A percentile compares a stretch with the other conserved stretches of the same genome.
Conservation (phyloP, 2,888 invertebrate species). For the Sabatieria punctata region DNA sequence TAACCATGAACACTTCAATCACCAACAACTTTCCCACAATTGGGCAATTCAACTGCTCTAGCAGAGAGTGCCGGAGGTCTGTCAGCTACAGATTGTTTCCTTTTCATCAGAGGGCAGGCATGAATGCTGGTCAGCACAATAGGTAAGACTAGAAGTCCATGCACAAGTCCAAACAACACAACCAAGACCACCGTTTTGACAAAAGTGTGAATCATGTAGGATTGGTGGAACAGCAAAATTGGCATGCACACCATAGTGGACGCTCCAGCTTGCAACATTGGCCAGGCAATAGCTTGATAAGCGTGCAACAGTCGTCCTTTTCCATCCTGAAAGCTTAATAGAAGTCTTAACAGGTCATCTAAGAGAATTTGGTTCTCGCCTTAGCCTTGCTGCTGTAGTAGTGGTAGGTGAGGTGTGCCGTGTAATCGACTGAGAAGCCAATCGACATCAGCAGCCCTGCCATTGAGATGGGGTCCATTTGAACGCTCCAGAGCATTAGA, state of each 20-base stretch:
- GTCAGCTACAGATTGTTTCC: too few relatives aligned
- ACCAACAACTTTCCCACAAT: too few relatives aligned
- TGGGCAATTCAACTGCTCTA: too few relatives aligned
- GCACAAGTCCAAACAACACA: conserved; percentile 21
- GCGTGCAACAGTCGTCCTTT: too few relatives aligned
- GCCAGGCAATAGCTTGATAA: conserved; percentile 25
- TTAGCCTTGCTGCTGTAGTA: conserved; percentile 19
- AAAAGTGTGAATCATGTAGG: conserved; percentile 16
- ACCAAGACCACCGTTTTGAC: conserved; percentile 27
- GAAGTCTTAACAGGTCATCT: too few relatives aligned
- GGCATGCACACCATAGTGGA: conserved; percentile 22
- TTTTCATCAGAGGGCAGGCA: too few relatives aligned
- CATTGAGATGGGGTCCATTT: conserved; percentile 26
- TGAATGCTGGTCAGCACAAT: too few relatives aligned
- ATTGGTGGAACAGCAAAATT: conserved; percentile 17
- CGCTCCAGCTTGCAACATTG: conserved; percentile 23
- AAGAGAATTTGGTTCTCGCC: too few relatives aligned
- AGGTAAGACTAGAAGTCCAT: conserved; percentile 23
- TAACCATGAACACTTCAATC: too few relatives aligned
- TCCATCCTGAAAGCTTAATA: too few relatives aligned
- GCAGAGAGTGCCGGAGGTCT: too few relatives aligned
- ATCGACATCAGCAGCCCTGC: conserved; percentile 22
- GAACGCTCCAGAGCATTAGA: conserved; percentile 21
- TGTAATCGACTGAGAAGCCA: conserved; percentile 24
- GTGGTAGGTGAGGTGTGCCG: conserved; percentile 26